Percentiles rank a stretch among this genome's conserved stretches.
Conservation (phyloP, 1,140 invertebrate species). For the Trachymyrmex cornetzi region DNA sequence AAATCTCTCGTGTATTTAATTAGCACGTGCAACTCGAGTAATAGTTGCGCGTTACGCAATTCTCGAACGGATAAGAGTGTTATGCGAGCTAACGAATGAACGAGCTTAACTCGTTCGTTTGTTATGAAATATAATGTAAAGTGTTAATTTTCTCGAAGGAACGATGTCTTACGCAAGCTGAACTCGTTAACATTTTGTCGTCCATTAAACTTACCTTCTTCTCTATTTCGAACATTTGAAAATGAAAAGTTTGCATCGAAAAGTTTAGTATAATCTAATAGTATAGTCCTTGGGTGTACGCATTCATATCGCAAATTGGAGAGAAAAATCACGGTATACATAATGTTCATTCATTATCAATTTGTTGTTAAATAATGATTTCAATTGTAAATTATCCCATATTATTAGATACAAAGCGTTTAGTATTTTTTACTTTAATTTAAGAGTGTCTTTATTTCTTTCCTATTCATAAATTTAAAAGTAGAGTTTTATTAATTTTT, state of each 20-base stretch:
- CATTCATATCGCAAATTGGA: background rate
- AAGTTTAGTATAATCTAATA: background rate
- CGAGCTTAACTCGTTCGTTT: slow-evolving; percentile 31
- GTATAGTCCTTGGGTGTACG: background rate
- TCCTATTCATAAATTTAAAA: background rate
- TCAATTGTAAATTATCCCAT: background rate
- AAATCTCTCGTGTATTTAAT: slow-evolving; percentile 53
- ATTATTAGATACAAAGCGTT: background rate
- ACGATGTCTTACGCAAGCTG: slow-evolving; percentile 11
- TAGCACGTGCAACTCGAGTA: slow-evolving; percentile 53
- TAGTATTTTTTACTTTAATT: background rate
- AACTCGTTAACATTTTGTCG: background rate
- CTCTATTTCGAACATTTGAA: background rate
- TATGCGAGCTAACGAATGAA: background rate
- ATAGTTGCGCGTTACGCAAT: slow-evolving; percentile 62
- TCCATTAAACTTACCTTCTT: background rate
- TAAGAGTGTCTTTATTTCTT: background rate
- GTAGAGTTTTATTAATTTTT: background rate
- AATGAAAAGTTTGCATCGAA: background rate
- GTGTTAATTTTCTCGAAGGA: slow-evolving; percentile 19
- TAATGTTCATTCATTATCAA: background rate
- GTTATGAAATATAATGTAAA: slow-evolving; percentile 20
- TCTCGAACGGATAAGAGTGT: background rate
- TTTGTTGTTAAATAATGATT: background rate
- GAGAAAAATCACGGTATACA: background rate